Evolutionary conservation across 2,888 invertebrate genomes (phyloP).

Genomic region (Clusia tigrina): DNA sequence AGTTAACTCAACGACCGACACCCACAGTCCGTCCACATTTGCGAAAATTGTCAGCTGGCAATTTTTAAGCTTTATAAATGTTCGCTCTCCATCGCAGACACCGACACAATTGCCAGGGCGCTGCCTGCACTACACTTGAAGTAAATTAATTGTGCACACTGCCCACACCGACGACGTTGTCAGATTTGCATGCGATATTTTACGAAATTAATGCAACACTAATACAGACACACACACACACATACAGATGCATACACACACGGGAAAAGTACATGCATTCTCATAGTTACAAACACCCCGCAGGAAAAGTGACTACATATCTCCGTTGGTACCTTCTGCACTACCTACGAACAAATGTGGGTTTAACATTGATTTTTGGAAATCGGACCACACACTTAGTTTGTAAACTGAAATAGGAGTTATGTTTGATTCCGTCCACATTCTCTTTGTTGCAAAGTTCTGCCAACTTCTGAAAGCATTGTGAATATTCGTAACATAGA

Average conservation of each 20-base stretch:
- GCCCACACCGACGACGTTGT: neutral
- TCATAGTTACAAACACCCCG: neutral
- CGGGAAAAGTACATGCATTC: neutral
- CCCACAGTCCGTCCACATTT: neutral
- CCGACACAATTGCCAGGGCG: neutral
- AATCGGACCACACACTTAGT: too few relatives aligned
- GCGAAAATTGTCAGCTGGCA: neutral
- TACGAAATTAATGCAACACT: conserved; percentile 4
- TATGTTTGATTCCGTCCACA: too few relatives aligned
- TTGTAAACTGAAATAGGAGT: too few relatives aligned
- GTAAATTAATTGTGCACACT: neutral
- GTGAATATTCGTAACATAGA: too few relatives aligned
- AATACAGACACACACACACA: conserved; percentile 14
- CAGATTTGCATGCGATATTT: too few relatives aligned
- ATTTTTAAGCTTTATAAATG: neutral
- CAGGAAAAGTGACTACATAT: too few relatives aligned
- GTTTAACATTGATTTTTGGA: too few relatives aligned
- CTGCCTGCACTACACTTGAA: neutral
- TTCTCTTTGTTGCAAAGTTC: too few relatives aligned
- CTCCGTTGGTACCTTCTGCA: too few relatives aligned
- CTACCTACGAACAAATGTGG: too few relatives aligned
- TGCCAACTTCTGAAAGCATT: too few relatives aligned
- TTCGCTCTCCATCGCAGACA: neutral
- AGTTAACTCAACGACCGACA: neutral
- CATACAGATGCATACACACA: neutral